phyloP scores from a whole-genome alignment of 2,113 vertebrate species.

The Ciconia boyciana region DNA sequence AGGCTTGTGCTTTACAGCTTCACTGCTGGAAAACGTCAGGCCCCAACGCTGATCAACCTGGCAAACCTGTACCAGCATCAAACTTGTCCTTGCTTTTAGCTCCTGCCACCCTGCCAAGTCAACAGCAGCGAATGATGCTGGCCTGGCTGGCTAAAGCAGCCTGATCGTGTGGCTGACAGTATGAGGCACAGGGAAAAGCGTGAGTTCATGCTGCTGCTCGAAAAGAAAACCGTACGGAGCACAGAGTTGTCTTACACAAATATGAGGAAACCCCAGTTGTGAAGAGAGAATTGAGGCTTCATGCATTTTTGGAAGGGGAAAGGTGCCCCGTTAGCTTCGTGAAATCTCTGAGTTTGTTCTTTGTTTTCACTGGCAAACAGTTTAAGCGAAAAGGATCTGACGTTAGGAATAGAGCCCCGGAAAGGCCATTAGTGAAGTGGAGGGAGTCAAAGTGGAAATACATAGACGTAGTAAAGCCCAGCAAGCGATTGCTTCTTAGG shows the following conservation, averaged over 20 bases:
- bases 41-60: neutral
- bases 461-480: neutral
- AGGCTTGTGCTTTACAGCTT: neutral
- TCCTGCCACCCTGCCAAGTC: neutral
- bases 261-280: neutral
- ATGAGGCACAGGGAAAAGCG: neutral
- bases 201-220: neutral
- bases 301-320: neutral
- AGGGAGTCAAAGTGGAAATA: neutral
- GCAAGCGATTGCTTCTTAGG: neutral
- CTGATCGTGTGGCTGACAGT: rapidly evolving
- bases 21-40: neutral
- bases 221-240: neutral
- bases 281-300: neutral
- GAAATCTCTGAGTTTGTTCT: neutral
- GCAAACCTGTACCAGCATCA: neutral
- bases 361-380: neutral
- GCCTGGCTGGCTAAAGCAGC: neutral
- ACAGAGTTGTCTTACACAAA: neutral
- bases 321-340: neutral
- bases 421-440: neutral
- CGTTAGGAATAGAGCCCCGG: neutral
- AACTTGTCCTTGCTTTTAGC: neutral
- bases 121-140: neutral
- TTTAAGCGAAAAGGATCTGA: neutral